Conservation (phyloP, 2,888 invertebrate species). For the Slavum lentiscoides region DNA sequence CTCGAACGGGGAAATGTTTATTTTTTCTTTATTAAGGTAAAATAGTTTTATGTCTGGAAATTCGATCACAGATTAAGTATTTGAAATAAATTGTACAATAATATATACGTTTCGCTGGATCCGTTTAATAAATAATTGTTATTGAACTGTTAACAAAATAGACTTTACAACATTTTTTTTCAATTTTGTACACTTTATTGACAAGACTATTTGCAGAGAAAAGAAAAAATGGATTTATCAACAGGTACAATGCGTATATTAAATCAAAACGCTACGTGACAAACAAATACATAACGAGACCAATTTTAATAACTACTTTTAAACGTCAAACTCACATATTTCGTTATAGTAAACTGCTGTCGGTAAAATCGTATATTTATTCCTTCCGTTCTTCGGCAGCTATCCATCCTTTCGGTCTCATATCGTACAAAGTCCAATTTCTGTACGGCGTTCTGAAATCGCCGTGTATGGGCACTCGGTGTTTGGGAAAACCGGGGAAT, state of each 20-base stretch:
- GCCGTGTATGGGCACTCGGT: neutral
- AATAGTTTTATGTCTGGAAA: too few relatives aligned
- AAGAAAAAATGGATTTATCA: neutral
- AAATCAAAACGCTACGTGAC: constrained; percentile 13
- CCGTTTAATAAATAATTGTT: neutral
- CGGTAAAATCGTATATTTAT: neutral
- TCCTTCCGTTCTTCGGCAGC: constrained; percentile 32
- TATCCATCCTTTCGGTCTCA: constrained; percentile 39
- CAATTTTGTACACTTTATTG: too few relatives aligned
- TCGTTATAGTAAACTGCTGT: neutral
- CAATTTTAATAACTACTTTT: constrained; percentile 2
- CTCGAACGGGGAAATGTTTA: too few relatives aligned
- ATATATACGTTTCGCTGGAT: too few relatives aligned
- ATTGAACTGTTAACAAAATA: neutral
- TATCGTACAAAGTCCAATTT: constrained; percentile 20
- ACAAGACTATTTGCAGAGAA: too few relatives aligned
- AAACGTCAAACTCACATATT: constrained; percentile 19
- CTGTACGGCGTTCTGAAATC: constrained; percentile 30
- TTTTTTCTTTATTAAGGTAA: too few relatives aligned
- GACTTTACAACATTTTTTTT: neutral
- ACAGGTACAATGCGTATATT: constrained; percentile 4
- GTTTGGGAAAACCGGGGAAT: neutral
- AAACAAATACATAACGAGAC: neutral
- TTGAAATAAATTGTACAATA: too few relatives aligned
- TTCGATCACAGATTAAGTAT: too few relatives aligned